phyloP scores from a whole-genome alignment of 2,888 invertebrate species.

The Sminthurinus aureus region DNA sequence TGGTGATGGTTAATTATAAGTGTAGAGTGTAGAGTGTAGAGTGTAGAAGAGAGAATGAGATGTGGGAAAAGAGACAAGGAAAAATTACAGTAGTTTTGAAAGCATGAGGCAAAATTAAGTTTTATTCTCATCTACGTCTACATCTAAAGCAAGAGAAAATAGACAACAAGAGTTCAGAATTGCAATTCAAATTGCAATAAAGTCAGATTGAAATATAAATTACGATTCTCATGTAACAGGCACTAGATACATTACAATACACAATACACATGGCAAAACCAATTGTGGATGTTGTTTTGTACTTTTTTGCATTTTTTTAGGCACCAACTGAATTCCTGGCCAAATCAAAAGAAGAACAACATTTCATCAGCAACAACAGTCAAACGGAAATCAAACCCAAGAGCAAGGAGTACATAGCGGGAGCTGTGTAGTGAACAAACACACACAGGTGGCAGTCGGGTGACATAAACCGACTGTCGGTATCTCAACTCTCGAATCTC shows the following conservation, averaged over 20 bases:
- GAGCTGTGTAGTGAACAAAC: no score
- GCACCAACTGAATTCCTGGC: no score
- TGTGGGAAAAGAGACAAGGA: slow-evolving; percentile 30
- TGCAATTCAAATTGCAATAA: slow-evolving; percentile 16
- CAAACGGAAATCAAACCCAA: no score
- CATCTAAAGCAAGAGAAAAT: not conserved
- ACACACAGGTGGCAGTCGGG: no score
- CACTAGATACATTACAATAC: not conserved
- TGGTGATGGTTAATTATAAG: no score
- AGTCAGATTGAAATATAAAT: slow-evolving; percentile 30
- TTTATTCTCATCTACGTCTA: not conserved
- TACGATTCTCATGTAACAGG: slow-evolving; percentile 15
- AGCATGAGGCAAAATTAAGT: not conserved
- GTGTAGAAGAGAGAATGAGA: not conserved
- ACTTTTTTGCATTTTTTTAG: no score
- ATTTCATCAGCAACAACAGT: no score
- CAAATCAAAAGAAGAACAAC: no score
- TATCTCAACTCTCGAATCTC: no score
- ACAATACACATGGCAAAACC: not conserved
- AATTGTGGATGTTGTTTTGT: not conserved
- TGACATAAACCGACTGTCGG: no score
- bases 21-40: not conserved
- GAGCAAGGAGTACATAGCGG: no score
- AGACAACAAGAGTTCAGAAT: not conserved
- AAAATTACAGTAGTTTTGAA: slow-evolving; percentile 19